Percentiles rank a stretch among this genome's conserved stretches.
Evolutionary conservation across 2,888 invertebrate genomes (phyloP).

Genomic region (Psylliodes chrysocephalus): DNA sequence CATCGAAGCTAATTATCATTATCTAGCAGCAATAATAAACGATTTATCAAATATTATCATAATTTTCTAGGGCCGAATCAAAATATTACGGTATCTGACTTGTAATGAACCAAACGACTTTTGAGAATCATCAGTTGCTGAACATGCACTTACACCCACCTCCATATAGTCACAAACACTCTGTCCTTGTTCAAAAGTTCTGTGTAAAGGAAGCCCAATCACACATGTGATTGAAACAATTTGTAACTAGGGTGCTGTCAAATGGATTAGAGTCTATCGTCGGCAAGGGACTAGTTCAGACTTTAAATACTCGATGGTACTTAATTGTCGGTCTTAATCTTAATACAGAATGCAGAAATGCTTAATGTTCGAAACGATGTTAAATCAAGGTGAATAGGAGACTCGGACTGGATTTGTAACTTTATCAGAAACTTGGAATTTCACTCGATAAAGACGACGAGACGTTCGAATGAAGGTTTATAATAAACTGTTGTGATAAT

Average conservation of each 20-base stretch:
- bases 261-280: conserved; percentile 18
- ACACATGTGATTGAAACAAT: conserved; percentile 22
- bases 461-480: no score
- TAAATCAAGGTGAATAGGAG: no score
- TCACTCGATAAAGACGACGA: no score
- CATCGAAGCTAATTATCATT: no score
- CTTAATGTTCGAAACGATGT: background rate
- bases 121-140: conserved; percentile 8
- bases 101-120: conserved; percentile 6
- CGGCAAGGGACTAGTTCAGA: conserved; percentile 18
- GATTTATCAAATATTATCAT: no score
- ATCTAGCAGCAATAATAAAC: no score
- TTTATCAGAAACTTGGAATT: no score
- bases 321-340: conserved; percentile 14
- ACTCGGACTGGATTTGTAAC: no score
- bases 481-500: no score
- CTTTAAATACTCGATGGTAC: conserved; percentile 20
- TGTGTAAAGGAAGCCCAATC: conserved; percentile 12
- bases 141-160: conserved; percentile 21
- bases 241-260: conserved; percentile 9
- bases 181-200: conserved; percentile 14
- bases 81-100: no score
- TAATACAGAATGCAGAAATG: background rate
- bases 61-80: no score
- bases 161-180: conserved; percentile 6